Conservation (phyloP, 2,888 invertebrate species). For the Caenorhabditis sinica region DNA sequence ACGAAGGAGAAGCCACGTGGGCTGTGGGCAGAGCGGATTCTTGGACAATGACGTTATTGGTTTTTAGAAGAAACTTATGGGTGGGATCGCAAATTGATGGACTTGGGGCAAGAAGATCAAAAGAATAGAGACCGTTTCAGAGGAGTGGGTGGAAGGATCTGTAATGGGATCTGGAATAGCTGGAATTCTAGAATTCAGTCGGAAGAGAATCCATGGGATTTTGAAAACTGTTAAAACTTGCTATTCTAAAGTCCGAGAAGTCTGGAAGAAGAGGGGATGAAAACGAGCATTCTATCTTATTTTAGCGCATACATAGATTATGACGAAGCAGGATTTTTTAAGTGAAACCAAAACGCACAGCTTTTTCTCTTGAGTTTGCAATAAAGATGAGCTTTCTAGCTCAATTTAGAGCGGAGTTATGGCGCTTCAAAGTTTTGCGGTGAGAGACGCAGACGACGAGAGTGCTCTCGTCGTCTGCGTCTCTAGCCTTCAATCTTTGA, state of each 20-base stretch:
- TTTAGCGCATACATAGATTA: too few species aligned
- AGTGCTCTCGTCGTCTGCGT: background rate
- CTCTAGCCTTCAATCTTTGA: background rate
- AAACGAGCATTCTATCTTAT: too few species aligned
- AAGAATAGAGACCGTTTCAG: background rate
- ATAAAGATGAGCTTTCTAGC: background rate
- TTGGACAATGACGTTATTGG: slow-evolving; percentile 22
- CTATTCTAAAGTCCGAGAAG: too few species aligned
- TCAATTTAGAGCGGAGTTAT: background rate
- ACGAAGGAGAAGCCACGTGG: slow-evolving; percentile 28
- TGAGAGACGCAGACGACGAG: background rate
- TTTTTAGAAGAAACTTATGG: background rate
- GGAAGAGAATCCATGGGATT: too few species aligned
- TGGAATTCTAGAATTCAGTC: too few species aligned
- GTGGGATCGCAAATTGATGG: background rate
- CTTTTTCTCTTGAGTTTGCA: background rate
- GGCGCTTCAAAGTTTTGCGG: background rate
- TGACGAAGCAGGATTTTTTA: too few species aligned
- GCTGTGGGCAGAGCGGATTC: background rate
- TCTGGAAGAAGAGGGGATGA: too few species aligned
- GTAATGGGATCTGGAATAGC: too few species aligned
- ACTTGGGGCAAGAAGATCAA: background rate
- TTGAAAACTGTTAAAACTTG: too few species aligned
- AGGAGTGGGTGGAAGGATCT: too few species aligned
- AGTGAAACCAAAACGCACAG: too few species aligned